A percentile compares a stretch with the other conserved stretches of the same genome.
Evolutionary conservation across 2,888 invertebrate species (phyloP).

Genomic region (Cosmopolites sordidus): DNA sequence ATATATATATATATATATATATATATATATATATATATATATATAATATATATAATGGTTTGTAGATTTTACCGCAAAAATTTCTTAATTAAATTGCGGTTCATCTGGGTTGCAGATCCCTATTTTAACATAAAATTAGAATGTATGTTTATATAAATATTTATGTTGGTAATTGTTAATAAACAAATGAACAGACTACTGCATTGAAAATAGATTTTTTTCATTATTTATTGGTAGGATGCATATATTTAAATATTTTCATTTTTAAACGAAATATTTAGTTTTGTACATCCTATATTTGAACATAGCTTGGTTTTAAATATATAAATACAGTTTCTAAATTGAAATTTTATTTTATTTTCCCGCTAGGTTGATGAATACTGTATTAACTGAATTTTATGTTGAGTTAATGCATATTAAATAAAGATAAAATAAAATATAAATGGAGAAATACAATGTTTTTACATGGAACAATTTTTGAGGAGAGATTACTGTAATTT

Average conservation of each 20-base stretch:
- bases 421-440: too few relatives aligned
- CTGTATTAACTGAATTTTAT: too few relatives aligned
- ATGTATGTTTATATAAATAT: constrained; percentile 2
- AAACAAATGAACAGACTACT: constrained; percentile 11
- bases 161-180: constrained; percentile 3
- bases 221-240: constrained; percentile 12
- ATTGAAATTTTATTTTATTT: constrained; percentile 6
- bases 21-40: too few relatives aligned
- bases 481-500: too few relatives aligned
- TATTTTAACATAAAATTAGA: background rate
- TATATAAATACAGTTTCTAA: constrained; percentile 11
- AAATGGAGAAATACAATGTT: too few relatives aligned
- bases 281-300: constrained; percentile 2
- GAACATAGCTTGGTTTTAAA: constrained; percentile 6
- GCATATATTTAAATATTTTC: constrained; percentile 5
- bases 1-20: too few relatives aligned
- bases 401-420: too few relatives aligned
- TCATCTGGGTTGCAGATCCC: background rate
- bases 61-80: too few relatives aligned
- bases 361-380: background rate
- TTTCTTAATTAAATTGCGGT: too few relatives aligned
- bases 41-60: too few relatives aligned
- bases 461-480: too few relatives aligned
- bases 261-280: constrained; percentile 2
- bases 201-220: constrained; percentile 14